Evolutionary conservation across 2,888 invertebrate genomes (phyloP).

Genomic region (Scaptomyza parva): DNA sequence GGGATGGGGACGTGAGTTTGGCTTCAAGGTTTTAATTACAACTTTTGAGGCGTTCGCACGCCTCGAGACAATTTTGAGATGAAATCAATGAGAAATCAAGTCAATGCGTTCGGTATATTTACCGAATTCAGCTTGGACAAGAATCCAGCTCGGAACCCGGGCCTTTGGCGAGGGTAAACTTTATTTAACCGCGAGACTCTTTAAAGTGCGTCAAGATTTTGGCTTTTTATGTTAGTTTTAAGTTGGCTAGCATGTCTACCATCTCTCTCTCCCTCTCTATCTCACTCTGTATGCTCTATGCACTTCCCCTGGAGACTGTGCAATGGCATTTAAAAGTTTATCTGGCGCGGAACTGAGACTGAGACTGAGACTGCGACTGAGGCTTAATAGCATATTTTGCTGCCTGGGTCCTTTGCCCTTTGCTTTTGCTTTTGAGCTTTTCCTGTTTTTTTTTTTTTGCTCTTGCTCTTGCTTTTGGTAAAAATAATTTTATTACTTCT

Average conservation of each 20-base stretch:
- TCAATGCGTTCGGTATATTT: constrained; percentile 9
- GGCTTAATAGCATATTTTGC: constrained; percentile 57
- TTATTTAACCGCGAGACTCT: constrained; percentile 50
- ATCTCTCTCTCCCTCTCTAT: constrained; percentile 1
- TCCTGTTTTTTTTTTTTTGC: too few relatives aligned
- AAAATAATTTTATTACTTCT: constrained; percentile 80
- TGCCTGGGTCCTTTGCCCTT: constrained; percentile 40
- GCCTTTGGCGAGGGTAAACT: constrained; percentile 59
- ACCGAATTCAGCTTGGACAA: background rate
- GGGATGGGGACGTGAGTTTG: constrained; percentile 45
- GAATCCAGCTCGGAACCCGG: background rate
- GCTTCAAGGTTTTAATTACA: constrained; percentile 77
- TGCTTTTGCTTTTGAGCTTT: constrained; percentile 63
- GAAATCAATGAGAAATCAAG: constrained; percentile 57
- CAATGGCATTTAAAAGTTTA: constrained; percentile 76
- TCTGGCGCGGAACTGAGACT: constrained; percentile 57
- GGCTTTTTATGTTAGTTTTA: constrained; percentile 75
- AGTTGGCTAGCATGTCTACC: constrained; percentile 39
- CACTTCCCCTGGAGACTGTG: constrained; percentile 29
- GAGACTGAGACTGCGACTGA: constrained; percentile 19
- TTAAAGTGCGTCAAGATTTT: constrained; percentile 59
- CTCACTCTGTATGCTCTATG: background rate
- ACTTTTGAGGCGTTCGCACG: constrained; percentile 65
- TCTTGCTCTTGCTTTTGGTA: constrained; percentile 61
- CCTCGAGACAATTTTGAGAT: constrained; percentile 62